These are phyloP conservation scores for Zosterops hypoxanthus DNA, from an alignment of 2,113 vertebrate genomes.

Conservation along the genomic window DNA sequence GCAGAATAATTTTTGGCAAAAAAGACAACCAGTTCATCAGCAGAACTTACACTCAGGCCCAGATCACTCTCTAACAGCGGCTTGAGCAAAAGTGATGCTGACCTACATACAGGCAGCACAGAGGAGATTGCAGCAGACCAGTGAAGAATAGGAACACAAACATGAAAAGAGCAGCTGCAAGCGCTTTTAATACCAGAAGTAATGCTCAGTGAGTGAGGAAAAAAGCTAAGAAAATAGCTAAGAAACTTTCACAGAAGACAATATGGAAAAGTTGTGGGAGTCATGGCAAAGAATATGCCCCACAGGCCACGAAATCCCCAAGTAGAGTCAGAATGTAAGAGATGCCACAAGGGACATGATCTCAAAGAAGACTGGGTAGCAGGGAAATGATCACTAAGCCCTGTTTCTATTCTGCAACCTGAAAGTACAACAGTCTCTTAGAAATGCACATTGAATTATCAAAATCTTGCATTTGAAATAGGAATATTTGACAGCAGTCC, in stretches of 20 bases:
- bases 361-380: background rate
- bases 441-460: background rate
- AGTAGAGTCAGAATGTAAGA: background rate
- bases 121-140: conserved; percentile 8
- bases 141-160: background rate
- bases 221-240: background rate
- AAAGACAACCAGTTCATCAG: conserved; percentile 9
- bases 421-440: background rate
- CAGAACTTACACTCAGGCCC: background rate
- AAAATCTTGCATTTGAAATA: background rate
- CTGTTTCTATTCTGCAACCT: background rate
- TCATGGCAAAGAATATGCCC: background rate
- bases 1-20: conserved; percentile 39
- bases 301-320: background rate
- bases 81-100: conserved; percentile 28
- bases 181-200: conserved; percentile 11
- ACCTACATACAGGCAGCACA: conserved; percentile 45
- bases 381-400: background rate
- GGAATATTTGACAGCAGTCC: background rate
- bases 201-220: background rate
- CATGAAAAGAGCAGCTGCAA: conserved; percentile 34
- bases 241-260: background rate
- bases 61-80: background rate
- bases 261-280: background rate
- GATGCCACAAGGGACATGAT: background rate